Evolutionary conservation across 2,113 vertebrate genomes (phyloP).

Genomic region (Pipa parva): DNA sequence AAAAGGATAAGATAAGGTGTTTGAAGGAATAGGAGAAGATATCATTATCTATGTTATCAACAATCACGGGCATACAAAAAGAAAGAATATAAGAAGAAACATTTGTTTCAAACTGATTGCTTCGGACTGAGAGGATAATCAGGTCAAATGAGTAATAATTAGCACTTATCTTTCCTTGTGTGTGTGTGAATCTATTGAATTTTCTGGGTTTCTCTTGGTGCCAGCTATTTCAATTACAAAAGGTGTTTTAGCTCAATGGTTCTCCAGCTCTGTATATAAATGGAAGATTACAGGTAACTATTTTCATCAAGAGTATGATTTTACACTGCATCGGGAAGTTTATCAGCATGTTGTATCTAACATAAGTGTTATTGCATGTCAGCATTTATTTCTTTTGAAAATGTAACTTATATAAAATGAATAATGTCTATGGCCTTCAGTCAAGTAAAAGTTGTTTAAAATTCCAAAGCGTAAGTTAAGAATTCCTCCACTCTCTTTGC

Average conservation of each 20-base stretch:
- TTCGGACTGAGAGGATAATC: conserved; percentile 37
- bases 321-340: not conserved
- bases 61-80: conserved; percentile 26
- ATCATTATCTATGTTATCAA: conserved; percentile 35
- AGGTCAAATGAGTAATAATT: conserved; percentile 41
- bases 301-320: not conserved
- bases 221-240: conserved; percentile 30
- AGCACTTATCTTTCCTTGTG: conserved; percentile 35
- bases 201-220: conserved; percentile 22
- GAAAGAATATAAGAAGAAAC: conserved; percentile 30
- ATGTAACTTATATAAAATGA: no score
- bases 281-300: not conserved
- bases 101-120: conserved; percentile 35
- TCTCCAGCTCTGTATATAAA: conserved; percentile 20
- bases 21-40: conserved; percentile 10
- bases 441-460: no score
- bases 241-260: conserved; percentile 23
- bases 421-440: no score
- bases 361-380: not conserved
- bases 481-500: no score
- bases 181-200: conserved; percentile 29
- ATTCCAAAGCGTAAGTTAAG: no score
- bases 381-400: no score
- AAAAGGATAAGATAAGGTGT: no score
- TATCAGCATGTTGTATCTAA: not conserved